These are phyloP conservation scores for Sphaeridia pumilis DNA, from an alignment of 2,888 invertebrate genomes.

Conservation along the genomic window DNA sequence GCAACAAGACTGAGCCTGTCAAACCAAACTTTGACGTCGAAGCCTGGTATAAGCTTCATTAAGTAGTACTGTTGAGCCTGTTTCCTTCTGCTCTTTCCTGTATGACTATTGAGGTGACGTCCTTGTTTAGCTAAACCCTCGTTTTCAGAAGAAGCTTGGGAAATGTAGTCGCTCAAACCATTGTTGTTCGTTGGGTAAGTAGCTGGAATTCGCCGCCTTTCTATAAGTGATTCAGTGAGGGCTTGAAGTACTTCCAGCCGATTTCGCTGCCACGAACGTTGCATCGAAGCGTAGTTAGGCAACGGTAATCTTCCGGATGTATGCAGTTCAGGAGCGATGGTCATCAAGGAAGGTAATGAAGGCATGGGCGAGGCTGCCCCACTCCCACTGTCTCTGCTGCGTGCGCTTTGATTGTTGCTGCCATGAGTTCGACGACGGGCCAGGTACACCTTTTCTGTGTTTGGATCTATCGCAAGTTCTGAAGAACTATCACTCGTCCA, in stretches of 20 bases:
- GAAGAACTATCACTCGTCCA: slow-evolving; percentile 35
- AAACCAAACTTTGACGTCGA: slow-evolving; percentile 68
- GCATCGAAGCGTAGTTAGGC: slow-evolving; percentile 32
- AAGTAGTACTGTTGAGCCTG: slow-evolving; percentile 28
- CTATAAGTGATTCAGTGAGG: slow-evolving; percentile 32
- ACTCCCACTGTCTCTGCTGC: slow-evolving; percentile 22
- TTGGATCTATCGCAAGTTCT: slow-evolving; percentile 33
- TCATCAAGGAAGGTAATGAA: slow-evolving; percentile 35
- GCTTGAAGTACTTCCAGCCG: slow-evolving; percentile 35
- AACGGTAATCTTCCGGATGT: slow-evolving; percentile 23
- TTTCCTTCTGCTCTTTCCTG: slow-evolving; percentile 12
- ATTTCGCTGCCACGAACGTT: slow-evolving; percentile 34
- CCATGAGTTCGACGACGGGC: slow-evolving; percentile 8
- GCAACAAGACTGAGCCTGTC: slow-evolving; percentile 86
- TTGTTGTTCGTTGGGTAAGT: slow-evolving; percentile 14
- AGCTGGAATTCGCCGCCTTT: slow-evolving; percentile 22
- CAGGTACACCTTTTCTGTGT: slow-evolving; percentile 32
- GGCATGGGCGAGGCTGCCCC: slow-evolving; percentile 32
- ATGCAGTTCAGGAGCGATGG: slow-evolving; percentile 33
- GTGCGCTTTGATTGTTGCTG: slow-evolving; percentile 17
- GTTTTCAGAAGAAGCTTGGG: background rate
- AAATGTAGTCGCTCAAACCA: slow-evolving; percentile 9
- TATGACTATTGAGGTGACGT: background rate
- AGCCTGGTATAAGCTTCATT: slow-evolving; percentile 29
- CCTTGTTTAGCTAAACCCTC: background rate